Evolutionary conservation across 1,140 invertebrate genomes (phyloP).

Genomic region (Trichoplusia ni): DNA sequence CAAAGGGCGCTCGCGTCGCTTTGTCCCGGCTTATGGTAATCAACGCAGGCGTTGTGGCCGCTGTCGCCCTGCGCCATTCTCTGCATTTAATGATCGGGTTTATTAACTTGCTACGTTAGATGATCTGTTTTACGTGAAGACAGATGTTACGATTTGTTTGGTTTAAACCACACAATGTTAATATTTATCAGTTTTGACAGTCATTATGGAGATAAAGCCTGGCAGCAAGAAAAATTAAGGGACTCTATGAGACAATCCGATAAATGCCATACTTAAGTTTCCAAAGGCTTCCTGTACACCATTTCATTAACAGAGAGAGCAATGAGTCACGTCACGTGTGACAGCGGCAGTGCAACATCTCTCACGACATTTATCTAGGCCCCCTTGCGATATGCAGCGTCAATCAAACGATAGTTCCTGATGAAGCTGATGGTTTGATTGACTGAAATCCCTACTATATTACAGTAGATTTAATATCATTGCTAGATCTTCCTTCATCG

Average conservation of each 20-base stretch:
- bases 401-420: slow-evolving; percentile 24
- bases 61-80: slow-evolving; percentile 11
- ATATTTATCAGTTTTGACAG: too few species aligned
- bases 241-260: too few species aligned
- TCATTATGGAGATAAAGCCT: too few species aligned
- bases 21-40: slow-evolving; percentile 77
- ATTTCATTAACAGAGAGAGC: too few species aligned
- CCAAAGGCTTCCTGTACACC: too few species aligned
- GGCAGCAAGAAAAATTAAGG: too few species aligned
- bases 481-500: too few species aligned
- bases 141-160: background rate
- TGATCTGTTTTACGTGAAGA: slow-evolving; percentile 15
- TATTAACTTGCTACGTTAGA: slow-evolving; percentile 45
- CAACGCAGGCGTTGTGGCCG: slow-evolving; percentile 50
- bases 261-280: too few species aligned
- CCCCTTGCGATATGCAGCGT: slow-evolving; percentile 17
- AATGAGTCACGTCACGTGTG: too few species aligned
- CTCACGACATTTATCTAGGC: slow-evolving; percentile 3
- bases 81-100: slow-evolving; percentile 62
- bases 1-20: slow-evolving; percentile 68
- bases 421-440: background rate
- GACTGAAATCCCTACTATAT: too few species aligned
- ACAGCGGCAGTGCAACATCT: background rate
- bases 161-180: too few species aligned
- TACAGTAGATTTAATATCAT: too few species aligned